Conservation (phyloP, 1,140 invertebrate genomes). For the Acyrthosiphon pisum region DNA sequence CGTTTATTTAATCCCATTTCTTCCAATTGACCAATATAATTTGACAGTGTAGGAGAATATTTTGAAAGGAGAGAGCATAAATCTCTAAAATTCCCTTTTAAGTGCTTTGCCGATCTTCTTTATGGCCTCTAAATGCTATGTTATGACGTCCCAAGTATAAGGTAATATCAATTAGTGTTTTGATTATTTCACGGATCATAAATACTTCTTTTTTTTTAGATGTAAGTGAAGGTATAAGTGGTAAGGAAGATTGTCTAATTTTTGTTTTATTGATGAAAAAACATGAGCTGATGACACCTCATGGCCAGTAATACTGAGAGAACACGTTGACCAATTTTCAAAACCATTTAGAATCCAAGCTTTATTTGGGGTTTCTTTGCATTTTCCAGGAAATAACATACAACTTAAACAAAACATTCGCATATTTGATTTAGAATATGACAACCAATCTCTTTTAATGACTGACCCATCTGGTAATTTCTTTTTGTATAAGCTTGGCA, state of each 20-base stretch:
- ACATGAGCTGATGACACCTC: background rate
- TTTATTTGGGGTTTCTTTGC: background rate
- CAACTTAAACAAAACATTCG: background rate
- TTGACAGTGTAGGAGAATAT: background rate
- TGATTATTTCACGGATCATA: background rate
- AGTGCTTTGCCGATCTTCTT: background rate
- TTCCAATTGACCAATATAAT: background rate
- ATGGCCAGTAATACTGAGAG: background rate
- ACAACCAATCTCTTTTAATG: background rate
- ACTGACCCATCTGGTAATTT: constrained; percentile 5
- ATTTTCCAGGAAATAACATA: background rate
- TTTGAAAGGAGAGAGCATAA: background rate
- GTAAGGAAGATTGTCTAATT: background rate
- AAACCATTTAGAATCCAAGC: background rate
- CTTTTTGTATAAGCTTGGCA: background rate
- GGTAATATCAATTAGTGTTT: background rate
- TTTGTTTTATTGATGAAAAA: background rate
- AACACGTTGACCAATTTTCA: background rate
- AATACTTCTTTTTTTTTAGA: background rate
- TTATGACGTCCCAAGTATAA: background rate
- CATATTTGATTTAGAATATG: constrained; percentile 2
- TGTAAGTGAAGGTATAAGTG: background rate
- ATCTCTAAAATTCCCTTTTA: background rate
- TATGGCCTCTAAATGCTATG: background rate
- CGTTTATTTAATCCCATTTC: background rate